Base-by-base conservation (phyloP, 2,888 invertebrate genomes). In the Charanyca ferruginea region DNA sequence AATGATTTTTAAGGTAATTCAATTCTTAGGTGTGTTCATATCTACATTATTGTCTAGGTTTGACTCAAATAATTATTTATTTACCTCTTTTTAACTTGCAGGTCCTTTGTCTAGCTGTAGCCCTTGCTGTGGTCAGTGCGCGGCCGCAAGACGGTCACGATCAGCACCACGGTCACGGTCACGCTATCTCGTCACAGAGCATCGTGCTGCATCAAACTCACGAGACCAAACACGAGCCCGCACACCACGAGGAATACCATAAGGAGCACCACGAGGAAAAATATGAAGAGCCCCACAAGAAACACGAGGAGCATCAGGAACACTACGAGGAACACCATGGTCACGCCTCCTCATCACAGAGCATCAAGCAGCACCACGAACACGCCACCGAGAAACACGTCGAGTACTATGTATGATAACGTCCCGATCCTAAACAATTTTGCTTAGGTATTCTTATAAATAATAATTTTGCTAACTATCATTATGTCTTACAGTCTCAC, bases 141-240 rank as follows among this genome's bases (percentile, higher is more conserved):
- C 75, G 81, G 0, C 80, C 80, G 0, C 80, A 81, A 64, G 70
- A 62, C 0, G 67, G 63, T 59, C 63, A 76, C 16, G 69, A 65
- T 9, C 63, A 80, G 42, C 65, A 82, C n/a, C 83, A 86, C 3
- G 85, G 84, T 35, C 83, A 86, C 63, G 81, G 76, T 9, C 85
- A 87, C 49, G 87, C 86, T 18, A 79, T 85, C 76, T 89, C 88
- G 7, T 88, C 88, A 2, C 90, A 90, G 60, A 87, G 83, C 66
- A 85, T 88, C 59, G 80, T 81, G 22, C 79, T 87, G 59, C 87
- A 90, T 60, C 85, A 87, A 64, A 81, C 62, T 23, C 79, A 85
- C 28, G 77, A 83, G 8, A 60, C 45, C 1, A 55, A 80, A 28
- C 61, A 70, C 18, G 41, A 60, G 22, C 69, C 60, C 23, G 3